Percentiles rank a stretch among this genome's conserved stretches.
phyloP scores from a whole-genome alignment of 2,113 vertebrate species.

The Pollachius pollachius region DNA sequence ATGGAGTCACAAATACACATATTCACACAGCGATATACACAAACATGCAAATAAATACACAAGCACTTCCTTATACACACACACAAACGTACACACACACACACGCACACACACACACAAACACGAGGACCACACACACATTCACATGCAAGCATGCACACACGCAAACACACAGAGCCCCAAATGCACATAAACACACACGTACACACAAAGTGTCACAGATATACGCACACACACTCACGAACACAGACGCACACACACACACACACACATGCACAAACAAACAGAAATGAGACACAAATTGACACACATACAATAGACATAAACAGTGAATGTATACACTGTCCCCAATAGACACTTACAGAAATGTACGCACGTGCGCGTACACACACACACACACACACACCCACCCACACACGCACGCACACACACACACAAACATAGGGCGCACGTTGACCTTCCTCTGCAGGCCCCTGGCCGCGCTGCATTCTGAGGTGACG shows the following conservation, averaged over 20 bases:
- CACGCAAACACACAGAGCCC: background rate
- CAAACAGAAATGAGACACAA: no score
- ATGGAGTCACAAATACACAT: background rate
- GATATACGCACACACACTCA: background rate
- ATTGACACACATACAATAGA: background rate
- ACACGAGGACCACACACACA: background rate
- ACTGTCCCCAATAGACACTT: background rate
- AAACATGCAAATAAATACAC: conserved; percentile 3
- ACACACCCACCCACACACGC: no score
- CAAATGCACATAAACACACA: background rate
- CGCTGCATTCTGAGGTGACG: conserved; percentile 11
- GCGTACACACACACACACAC: background rate
- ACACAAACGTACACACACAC: conserved; percentile 48
- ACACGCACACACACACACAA: background rate
- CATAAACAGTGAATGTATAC: conserved; percentile 2
- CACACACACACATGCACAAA: no score
- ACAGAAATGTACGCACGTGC: conserved; percentile 2
- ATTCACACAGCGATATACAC: background rate
- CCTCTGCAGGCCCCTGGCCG: background rate
- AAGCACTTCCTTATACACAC: conserved; percentile 17
- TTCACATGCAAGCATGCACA: background rate
- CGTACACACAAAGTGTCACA: background rate
- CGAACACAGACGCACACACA: background rate
- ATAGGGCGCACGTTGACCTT: background rate
- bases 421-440: conserved; percentile 1